A percentile compares a stretch with the other conserved stretches of the same genome.
Evolutionary conservation across 2,797 vertebrate species (phyloP).

Genomic region (Pampus argenteus): DNA sequence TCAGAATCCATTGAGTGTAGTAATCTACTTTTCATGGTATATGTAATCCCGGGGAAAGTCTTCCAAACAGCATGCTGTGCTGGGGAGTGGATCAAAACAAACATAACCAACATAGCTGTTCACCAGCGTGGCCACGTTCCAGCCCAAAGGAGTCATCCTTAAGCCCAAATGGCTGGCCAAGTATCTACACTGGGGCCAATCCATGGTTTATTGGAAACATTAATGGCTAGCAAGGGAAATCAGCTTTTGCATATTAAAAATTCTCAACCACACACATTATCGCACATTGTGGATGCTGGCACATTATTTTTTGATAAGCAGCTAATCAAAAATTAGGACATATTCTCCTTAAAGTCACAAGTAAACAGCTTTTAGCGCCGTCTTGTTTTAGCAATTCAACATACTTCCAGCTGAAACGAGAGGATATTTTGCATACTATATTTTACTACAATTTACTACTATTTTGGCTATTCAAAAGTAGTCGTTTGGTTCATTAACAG

Average conservation of each 20-base stretch:
- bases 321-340: slow-evolving; percentile 47
- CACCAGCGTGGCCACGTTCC: slow-evolving; percentile 67
- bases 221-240: slow-evolving; percentile 76
- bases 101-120: slow-evolving; percentile 69
- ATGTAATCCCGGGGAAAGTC: slow-evolving; percentile 74
- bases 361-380: slow-evolving; percentile 18
- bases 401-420: slow-evolving; percentile 5
- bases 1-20: slow-evolving; percentile 66
- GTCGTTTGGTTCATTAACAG: background rate
- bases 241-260: slow-evolving; percentile 65
- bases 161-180: slow-evolving; percentile 68
- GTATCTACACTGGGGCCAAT: slow-evolving; percentile 69
- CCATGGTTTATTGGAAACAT: slow-evolving; percentile 72
- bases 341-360: slow-evolving; percentile 21
- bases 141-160: slow-evolving; percentile 71
- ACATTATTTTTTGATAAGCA: slow-evolving; percentile 33
- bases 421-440: background rate
- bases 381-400: slow-evolving; percentile 6
- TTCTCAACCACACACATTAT: slow-evolving; percentile 43
- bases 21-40: slow-evolving; percentile 78
- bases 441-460: no score
- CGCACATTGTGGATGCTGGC: slow-evolving; percentile 31
- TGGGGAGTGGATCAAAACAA: slow-evolving; percentile 77
- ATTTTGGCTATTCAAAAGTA: background rate
- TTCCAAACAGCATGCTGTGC: slow-evolving; percentile 66